These are phyloP conservation scores for Lysandra coridon DNA, from an alignment of 2,888 invertebrate genomes.

Conservation along the genomic window DNA sequence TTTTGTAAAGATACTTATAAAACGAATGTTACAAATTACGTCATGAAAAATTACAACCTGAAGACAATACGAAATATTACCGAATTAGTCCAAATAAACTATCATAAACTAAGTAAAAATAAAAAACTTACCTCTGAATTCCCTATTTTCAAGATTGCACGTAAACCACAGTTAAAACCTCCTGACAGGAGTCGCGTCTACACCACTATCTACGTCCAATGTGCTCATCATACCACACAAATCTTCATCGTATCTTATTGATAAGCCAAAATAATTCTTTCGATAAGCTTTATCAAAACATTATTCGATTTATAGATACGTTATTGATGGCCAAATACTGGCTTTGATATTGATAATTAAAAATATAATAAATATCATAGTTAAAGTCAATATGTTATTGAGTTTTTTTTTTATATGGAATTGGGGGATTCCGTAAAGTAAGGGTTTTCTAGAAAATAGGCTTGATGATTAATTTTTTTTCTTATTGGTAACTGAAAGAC, in stretches of 20 bases:
- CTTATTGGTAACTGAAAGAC: no score
- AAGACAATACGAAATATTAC: neutral
- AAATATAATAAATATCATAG: no score
- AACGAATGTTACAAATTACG: no score
- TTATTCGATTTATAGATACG: constrained; percentile 36
- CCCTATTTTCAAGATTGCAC: neutral
- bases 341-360: constrained; percentile 10
- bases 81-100: no score
- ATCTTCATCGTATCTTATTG: constrained; percentile 45
- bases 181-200: constrained; percentile 37
- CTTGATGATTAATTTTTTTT: no score
- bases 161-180: neutral
- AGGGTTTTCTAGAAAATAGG: no score
- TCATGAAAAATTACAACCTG: no score
- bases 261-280: constrained; percentile 50
- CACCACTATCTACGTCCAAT: constrained; percentile 43
- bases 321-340: constrained; percentile 13
- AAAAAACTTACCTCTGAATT: neutral
- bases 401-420: neutral
- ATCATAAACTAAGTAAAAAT: neutral
- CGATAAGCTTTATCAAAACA: constrained; percentile 47
- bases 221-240: constrained; percentile 48
- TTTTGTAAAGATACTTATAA: no score
- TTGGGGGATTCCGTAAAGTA: neutral
- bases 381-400: no score